Base-by-base conservation (phyloP, 2,888 invertebrate species). In the Drosophila formosana region DNA sequence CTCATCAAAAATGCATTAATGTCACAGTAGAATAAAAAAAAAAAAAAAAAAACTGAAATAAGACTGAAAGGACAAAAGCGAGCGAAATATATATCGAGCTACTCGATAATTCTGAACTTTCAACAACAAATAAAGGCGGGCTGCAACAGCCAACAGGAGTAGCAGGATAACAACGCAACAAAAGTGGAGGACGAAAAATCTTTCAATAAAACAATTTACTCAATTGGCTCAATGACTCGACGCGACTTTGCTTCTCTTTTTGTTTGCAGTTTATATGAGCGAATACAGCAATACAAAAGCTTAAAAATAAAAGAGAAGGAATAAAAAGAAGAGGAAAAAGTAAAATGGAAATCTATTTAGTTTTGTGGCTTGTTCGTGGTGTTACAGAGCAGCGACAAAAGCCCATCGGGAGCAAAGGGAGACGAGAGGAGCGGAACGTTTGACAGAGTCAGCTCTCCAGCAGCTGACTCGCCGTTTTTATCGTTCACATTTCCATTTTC, bases 181-280 rank as follows among this genome's bases (percentile, higher is more conserved):
- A 55, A 58, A 67, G 51, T 71, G 56, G 55, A 67, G 68, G 43
- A 66, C 56, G 66, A 79, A 83, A 84, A 85, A 85, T 89, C 88
- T 84, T 86, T 88, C 89, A 88, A 87, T 89, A 86, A 89, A 89
- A 89, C 89, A 87, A 89, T 89, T 89, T 89, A 87, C 88, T 83
- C 89, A 89, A 89, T 89, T 89, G 89, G 88, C 86, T 89, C 90
- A 86, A 89, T 89, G 86, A 84, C 86, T 82, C 82, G 82, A 68
- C 88, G 72, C 69, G 82, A 84, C 79, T 81, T 30, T 47, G 63
- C 23, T 39, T 49, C 46, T 56, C 25, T 13, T 57, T 65, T 62
- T 65, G 78, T 61, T 75, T 70, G 73, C 71, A 58, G 50, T 63
- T 78, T 82, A 61, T 71, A 71, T 83, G 75, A 67, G 70, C 60